phyloP scores from a whole-genome alignment of 2,888 invertebrate species.

The Oscheius sp. region DNA sequence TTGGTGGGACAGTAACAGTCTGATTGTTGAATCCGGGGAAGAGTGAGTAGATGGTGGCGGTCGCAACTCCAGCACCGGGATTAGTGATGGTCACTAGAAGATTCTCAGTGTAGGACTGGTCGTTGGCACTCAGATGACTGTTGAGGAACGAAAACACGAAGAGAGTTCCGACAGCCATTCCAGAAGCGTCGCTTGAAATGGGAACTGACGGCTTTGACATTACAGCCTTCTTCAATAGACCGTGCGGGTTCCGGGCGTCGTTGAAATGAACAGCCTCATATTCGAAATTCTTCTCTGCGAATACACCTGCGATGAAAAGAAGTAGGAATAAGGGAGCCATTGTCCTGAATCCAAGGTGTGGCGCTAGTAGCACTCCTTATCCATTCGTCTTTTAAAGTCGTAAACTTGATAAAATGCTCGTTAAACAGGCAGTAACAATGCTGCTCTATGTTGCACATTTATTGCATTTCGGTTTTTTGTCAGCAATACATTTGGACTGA shows the following conservation, averaged over 20 bases:
- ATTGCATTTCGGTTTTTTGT: too few relatives aligned
- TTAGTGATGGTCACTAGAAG: conserved; percentile 35
- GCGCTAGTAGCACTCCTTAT: background rate
- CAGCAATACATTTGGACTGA: too few relatives aligned
- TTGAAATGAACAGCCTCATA: background rate
- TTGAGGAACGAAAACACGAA: conserved; percentile 30
- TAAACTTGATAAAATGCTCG: too few relatives aligned
- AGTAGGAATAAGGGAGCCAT: background rate
- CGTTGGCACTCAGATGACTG: conserved; percentile 31
- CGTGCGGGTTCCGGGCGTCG: background rate
- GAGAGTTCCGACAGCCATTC: conserved; percentile 23
- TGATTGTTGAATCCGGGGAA: conserved; percentile 17
- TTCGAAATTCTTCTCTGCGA: background rate
- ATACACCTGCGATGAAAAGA: background rate
- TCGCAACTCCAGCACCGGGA: conserved; percentile 3
- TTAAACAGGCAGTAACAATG: too few relatives aligned
- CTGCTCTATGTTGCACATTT: too few relatives aligned
- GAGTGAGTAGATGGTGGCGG: background rate
- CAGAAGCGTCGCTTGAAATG: conserved; percentile 1
- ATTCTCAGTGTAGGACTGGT: conserved; percentile 25
- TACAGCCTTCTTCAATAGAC: background rate
- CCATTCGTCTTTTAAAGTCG: too few relatives aligned
- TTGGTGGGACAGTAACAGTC: conserved; percentile 5
- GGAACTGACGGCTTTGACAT: background rate
- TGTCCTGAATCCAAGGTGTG: conserved; percentile 4